Evolutionary conservation across 2,113 vertebrate genomes (phyloP).

Genomic region (Gopherus evgoodei): DNA sequence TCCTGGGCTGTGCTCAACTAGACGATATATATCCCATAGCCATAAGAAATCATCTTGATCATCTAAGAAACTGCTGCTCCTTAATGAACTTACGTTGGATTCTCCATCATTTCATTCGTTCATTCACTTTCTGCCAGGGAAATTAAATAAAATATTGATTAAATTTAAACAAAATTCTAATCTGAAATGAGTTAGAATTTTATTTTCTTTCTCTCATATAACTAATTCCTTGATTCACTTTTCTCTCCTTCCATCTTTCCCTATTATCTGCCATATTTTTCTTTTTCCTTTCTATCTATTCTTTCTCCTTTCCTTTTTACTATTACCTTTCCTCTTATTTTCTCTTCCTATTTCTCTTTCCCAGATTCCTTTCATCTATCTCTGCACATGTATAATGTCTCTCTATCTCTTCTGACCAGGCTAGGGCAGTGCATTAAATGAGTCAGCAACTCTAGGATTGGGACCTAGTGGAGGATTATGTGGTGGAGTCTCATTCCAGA

Average conservation of each 20-base stretch:
- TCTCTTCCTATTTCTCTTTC: background rate
- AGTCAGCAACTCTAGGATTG: constrained; percentile 65
- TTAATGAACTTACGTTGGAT: background rate
- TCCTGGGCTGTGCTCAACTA: background rate
- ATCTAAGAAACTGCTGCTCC: background rate
- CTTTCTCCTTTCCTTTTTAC: background rate
- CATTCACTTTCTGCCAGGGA: background rate
- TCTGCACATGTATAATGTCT: background rate
- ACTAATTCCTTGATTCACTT: background rate
- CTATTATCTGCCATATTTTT: too few species aligned
- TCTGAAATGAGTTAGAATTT: too few species aligned
- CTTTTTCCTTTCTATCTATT: background rate
- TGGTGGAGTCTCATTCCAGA: constrained; percentile 64
- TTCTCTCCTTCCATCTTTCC: background rate
- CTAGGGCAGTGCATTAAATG: constrained; percentile 45
- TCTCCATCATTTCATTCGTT: background rate
- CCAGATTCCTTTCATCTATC: background rate
- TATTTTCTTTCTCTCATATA: too few species aligned
- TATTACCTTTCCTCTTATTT: background rate
- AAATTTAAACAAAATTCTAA: background rate
- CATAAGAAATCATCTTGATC: background rate
- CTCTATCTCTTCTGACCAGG: constrained; percentile 46
- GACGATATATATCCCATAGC: background rate
- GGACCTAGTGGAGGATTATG: constrained; percentile 61
- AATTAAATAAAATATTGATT: background rate